Conservation (phyloP, 2,888 invertebrate species). For the Endotricha flammealis region DNA sequence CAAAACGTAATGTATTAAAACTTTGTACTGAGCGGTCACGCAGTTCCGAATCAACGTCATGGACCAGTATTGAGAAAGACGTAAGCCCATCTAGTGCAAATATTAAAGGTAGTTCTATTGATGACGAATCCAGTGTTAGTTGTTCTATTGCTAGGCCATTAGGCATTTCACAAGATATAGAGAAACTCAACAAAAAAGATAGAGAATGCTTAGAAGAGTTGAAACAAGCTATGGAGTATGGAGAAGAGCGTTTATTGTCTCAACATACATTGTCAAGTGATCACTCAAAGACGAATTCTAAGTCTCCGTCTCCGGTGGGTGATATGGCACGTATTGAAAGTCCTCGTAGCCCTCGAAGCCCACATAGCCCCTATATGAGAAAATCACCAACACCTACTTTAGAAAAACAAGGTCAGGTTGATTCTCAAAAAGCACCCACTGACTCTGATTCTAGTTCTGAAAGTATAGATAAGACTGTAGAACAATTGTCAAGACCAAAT, state of each 20-base stretch:
- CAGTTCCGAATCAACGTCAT: slow-evolving; percentile 88
- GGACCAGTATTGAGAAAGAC: slow-evolving; percentile 88
- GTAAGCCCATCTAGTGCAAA: slow-evolving; percentile 79
- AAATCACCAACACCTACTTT: slow-evolving; percentile 79
- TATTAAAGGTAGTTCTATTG: slow-evolving; percentile 82
- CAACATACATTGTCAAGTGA: slow-evolving; percentile 68
- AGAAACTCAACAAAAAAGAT: slow-evolving; percentile 81
- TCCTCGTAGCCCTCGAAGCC: slow-evolving; percentile 65
- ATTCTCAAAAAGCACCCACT: slow-evolving; percentile 74
- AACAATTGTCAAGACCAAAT: slow-evolving; percentile 63
- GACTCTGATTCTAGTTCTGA: slow-evolving; percentile 80
- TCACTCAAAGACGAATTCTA: slow-evolving; percentile 68
- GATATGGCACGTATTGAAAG: slow-evolving; percentile 66
- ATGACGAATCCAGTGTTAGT: slow-evolving; percentile 86
- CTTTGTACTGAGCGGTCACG: slow-evolving; percentile 85
- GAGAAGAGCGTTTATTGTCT: slow-evolving; percentile 65
- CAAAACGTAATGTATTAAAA: slow-evolving; percentile 77
- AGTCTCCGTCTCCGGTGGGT: slow-evolving; percentile 57
- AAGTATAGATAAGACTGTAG: slow-evolving; percentile 70
- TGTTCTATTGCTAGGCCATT: slow-evolving; percentile 88
- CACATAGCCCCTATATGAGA: slow-evolving; percentile 30
- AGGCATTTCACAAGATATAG: slow-evolving; percentile 86
- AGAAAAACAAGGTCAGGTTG: slow-evolving; percentile 79
- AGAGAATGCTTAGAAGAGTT: slow-evolving; percentile 78
- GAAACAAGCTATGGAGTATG: slow-evolving; percentile 78